Evolutionary conservation across 1,140 invertebrate genomes (phyloP).

Genomic region (Aphelenchoides fujianensis): DNA sequence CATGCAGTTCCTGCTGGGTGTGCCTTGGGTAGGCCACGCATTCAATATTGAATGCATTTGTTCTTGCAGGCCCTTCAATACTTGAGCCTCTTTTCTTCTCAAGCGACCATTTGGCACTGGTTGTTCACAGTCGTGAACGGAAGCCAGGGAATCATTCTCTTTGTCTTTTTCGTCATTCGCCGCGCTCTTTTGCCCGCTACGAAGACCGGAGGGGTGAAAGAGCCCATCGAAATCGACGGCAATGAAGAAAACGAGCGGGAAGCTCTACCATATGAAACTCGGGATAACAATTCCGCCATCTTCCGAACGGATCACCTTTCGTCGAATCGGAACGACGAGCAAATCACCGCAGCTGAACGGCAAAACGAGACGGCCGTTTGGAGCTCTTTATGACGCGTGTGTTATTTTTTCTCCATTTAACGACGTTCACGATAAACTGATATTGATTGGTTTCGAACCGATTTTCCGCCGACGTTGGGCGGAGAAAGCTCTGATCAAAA

Average conservation of each 20-base stretch:
- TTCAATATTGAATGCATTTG: neutral
- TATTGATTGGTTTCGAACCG: no score
- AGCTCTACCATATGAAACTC: neutral
- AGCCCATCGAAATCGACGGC: neutral
- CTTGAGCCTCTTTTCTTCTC: slow-evolving; percentile 45
- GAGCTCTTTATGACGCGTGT: neutral
- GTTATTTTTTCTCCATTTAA: no score
- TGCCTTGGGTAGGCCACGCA: slow-evolving; percentile 24
- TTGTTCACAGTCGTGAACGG: slow-evolving; percentile 49
- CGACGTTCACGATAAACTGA: no score
- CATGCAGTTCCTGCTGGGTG: slow-evolving; percentile 24
- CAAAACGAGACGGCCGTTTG: neutral
- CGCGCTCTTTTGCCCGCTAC: neutral
- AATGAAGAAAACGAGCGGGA: neutral
- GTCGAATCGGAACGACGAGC: neutral
- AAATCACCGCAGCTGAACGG: neutral
- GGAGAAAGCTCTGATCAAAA: no score
- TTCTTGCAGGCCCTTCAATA: slow-evolving; percentile 47
- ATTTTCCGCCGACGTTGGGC: no score
- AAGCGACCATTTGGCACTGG: slow-evolving; percentile 47
- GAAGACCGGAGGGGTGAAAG: neutral
- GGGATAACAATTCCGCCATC: neutral
- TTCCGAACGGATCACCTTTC: neutral
- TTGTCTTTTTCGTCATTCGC: slow-evolving; percentile 41
- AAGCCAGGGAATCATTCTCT: slow-evolving; percentile 45